Percentiles rank a stretch among this genome's conserved stretches.
Evolutionary conservation across 2,113 vertebrate species (phyloP).

Genomic region (Fregata magnificens): DNA sequence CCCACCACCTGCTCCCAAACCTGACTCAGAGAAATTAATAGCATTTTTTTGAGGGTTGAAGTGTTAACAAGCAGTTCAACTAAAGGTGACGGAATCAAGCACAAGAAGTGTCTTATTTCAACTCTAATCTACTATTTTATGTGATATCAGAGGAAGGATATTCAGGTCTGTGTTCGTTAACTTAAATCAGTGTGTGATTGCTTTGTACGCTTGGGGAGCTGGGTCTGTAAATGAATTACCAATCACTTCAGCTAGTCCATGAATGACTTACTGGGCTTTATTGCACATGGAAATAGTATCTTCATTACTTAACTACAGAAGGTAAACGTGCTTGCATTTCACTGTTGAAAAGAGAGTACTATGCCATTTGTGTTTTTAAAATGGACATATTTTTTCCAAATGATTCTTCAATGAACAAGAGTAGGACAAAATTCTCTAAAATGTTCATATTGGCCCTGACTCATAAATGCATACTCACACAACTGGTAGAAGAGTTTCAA

Average conservation of each 20-base stretch:
- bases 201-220: neutral
- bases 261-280: neutral
- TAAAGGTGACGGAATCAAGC: neutral
- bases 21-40: neutral
- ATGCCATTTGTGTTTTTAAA: neutral
- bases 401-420: neutral
- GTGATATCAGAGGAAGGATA: neutral
- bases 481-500: neutral
- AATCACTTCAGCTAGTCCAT: neutral
- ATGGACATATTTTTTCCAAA: neutral
- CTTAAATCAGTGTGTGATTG: neutral
- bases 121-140: neutral
- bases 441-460: neutral
- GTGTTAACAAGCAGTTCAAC: neutral
- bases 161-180: neutral
- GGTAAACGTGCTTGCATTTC: neutral
- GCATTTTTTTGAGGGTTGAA: neutral
- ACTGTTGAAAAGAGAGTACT: neutral
- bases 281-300: neutral
- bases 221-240: neutral
- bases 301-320: neutral
- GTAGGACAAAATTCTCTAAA: neutral
- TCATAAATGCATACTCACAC: neutral
- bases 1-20: neutral
- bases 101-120: neutral